Conservation (phyloP, 2,797 vertebrate species). For the Apogon talboti region DNA sequence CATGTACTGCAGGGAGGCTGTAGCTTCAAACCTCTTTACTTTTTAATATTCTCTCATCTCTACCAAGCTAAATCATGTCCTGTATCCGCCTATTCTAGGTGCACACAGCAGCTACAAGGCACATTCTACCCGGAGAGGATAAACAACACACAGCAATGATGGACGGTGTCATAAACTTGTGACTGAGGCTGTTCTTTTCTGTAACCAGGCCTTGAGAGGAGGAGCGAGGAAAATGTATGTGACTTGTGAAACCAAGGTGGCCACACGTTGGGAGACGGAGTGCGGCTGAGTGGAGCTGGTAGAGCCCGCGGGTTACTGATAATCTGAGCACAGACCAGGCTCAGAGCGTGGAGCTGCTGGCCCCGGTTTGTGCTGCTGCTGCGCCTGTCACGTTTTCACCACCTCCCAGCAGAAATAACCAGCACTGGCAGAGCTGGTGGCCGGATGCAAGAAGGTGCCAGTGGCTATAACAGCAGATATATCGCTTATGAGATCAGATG, state of each 20-base stretch:
- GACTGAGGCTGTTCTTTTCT: slow-evolving; percentile 65
- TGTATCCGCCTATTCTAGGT: slow-evolving; percentile 49
- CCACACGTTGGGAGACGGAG: slow-evolving; percentile 50
- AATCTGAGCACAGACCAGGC: slow-evolving; percentile 59
- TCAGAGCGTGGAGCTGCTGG: slow-evolving; percentile 52
- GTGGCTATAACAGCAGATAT: slow-evolving; percentile 83
- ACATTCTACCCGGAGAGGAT: slow-evolving; percentile 59
- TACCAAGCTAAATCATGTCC: slow-evolving; percentile 64
- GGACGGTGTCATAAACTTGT: slow-evolving; percentile 74
- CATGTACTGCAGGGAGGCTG: slow-evolving; percentile 33
- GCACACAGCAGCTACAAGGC: slow-evolving; percentile 48
- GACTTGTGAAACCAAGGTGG: slow-evolving; percentile 61
- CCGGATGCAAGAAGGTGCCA: slow-evolving; percentile 80
- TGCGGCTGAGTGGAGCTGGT: slow-evolving; percentile 35
- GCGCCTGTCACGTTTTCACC: slow-evolving; percentile 71
- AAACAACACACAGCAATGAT: slow-evolving; percentile 59
- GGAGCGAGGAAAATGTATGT: slow-evolving; percentile 53
- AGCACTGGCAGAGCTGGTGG: slow-evolving; percentile 79
- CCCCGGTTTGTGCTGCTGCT: slow-evolving; percentile 56
- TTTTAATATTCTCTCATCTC: slow-evolving; percentile 75
- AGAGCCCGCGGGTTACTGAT: slow-evolving; percentile 58
- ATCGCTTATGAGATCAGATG: slow-evolving; percentile 86
- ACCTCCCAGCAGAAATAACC: slow-evolving; percentile 82
- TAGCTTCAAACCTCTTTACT: slow-evolving; percentile 69
- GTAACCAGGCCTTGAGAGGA: slow-evolving; percentile 55